A percentile compares a stretch with the other conserved stretches of the same genome.
Evolutionary conservation across 2,888 invertebrate genomes (phyloP).

Genomic region (Drosophila gaucha): DNA sequence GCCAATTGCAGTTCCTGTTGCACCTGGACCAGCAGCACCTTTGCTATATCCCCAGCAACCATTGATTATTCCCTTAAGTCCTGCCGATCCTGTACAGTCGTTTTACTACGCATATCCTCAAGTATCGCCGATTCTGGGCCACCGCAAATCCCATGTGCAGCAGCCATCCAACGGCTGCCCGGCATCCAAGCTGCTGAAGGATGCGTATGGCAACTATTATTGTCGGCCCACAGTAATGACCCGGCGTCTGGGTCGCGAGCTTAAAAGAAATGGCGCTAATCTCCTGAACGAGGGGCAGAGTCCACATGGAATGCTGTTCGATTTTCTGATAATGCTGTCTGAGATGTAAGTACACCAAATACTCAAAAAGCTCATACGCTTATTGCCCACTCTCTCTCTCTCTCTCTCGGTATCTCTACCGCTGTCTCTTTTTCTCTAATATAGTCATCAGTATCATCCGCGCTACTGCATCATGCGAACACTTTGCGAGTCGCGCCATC

Average conservation of each 20-base stretch:
- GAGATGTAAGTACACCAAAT: slow-evolving; percentile 46
- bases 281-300: slow-evolving; percentile 39
- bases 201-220: slow-evolving; percentile 62
- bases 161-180: slow-evolving; percentile 55
- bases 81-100: slow-evolving; percentile 67
- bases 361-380: background rate
- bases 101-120: slow-evolving; percentile 66
- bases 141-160: slow-evolving; percentile 46
- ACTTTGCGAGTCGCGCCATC: slow-evolving; percentile 88
- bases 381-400: background rate
- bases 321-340: slow-evolving; percentile 53
- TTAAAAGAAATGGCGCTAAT: slow-evolving; percentile 40
- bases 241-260: slow-evolving; percentile 51
- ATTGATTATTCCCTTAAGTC: slow-evolving; percentile 58
- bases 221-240: slow-evolving; percentile 41
- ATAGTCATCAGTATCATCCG: slow-evolving; percentile 73
- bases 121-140: slow-evolving; percentile 36
- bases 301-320: slow-evolving; percentile 65
- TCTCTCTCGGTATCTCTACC: too few relatives aligned
- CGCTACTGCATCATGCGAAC: slow-evolving; percentile 87
- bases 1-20: background rate
- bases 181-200: slow-evolving; percentile 57
- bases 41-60: slow-evolving; percentile 28
- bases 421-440: background rate
- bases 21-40: slow-evolving; percentile 20